These are phyloP conservation scores for Myopa tessellatipennis DNA, from an alignment of 2,888 invertebrate species.

Conservation along the genomic window DNA sequence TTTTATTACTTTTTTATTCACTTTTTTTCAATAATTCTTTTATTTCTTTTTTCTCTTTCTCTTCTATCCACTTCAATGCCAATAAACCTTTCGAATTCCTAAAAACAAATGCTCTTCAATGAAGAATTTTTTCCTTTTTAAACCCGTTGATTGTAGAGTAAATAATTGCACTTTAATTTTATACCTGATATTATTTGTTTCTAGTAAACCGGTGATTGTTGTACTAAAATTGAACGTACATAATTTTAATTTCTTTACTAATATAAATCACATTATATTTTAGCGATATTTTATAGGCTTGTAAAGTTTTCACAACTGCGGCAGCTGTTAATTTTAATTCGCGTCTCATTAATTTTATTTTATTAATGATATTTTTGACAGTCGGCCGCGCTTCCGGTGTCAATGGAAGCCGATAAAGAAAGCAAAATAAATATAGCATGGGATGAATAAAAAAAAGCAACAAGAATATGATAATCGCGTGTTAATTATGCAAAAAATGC, in stretches of 20 bases:
- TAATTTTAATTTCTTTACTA: not conserved
- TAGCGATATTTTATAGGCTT: not conserved
- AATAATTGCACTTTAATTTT: no score
- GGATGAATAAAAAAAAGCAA: not conserved
- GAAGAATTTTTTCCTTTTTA: no score
- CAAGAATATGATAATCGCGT: not conserved
- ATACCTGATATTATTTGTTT: no score
- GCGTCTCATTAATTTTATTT: conserved; percentile 15
- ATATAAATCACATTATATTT: not conserved
- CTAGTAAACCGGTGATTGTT: not conserved
- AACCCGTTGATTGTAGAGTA: no score
- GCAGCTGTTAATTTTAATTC: conserved; percentile 1
- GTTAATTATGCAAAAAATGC: not conserved
- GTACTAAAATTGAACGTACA: not conserved
- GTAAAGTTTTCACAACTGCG: not conserved
- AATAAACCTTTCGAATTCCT: no score
- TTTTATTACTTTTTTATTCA: no score
- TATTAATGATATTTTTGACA: not conserved
- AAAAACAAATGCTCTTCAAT: no score
- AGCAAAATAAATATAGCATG: not conserved
- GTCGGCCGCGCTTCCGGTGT: not conserved
- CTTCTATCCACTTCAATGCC: no score
- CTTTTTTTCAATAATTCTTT: no score
- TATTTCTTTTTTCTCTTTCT: no score
- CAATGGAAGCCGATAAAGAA: not conserved